Base-by-base conservation (phyloP, 2,888 invertebrate genomes). In the Drosophila gaucha region DNA sequence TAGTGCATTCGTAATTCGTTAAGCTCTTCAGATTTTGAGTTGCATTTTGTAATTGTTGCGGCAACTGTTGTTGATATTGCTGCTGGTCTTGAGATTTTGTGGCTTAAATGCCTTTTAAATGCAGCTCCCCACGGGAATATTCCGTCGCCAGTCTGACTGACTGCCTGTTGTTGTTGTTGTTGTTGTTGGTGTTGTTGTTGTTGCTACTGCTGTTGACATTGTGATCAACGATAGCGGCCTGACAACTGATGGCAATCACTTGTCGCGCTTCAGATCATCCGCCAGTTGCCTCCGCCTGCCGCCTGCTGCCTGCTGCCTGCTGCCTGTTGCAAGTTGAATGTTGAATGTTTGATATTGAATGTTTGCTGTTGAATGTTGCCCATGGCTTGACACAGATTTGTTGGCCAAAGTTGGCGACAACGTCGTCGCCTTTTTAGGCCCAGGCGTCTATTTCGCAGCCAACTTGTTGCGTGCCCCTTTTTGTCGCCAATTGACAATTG, bases 231-330 rank as follows among this genome's bases (percentile, higher is more conserved):
- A 84, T 84, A 87, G 83, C 87, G 71, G 80, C 86, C 64, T 84
- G 87, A 84, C 87, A 84, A 85, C 87, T 84, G 84, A 87, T 84
- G 82, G 84, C 84, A 82, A 84, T 84, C 87, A 84, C 84, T 84
- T 84, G 84, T 84, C 86, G 86, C 88, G 78, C 84, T 86, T 83
- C 82, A 82, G 82, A 82, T 86, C 86, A 82, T 86, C 82, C 82
- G 86, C 78, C 75, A 72, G 78, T 80, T 80, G 67, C 77, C 70
- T 58, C 47, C 22, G 39, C 50, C 51, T 24, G 31, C 50, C 24
- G 55, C 60, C 36, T 30, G 44, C 36, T 10, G 35, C 31, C 14
- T 44, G 30, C 46, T 31, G 56, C 46, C 12, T 36, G 67, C 24
- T 39, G 79, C 57, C 43, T 47, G 75, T 49, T 51, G 79, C 28